Evolutionary conservation across 1,140 invertebrate genomes (phyloP).

Genomic region (Bombus soroeensis): DNA sequence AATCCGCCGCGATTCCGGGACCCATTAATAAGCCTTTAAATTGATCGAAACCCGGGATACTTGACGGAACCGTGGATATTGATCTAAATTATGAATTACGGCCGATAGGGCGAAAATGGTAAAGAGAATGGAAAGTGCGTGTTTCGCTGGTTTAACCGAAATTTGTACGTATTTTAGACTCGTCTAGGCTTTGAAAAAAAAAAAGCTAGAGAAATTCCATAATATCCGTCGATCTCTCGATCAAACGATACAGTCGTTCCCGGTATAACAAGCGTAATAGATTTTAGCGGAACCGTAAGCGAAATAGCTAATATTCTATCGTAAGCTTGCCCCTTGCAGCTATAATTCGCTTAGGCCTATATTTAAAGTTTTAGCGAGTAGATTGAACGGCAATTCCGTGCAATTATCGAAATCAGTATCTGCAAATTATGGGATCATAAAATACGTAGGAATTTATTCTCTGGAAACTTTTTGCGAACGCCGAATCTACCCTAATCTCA

Average conservation of each 20-base stretch:
- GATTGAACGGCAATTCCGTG: neutral
- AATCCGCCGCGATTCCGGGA: slow-evolving; percentile 31
- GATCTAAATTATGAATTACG: slow-evolving; percentile 59
- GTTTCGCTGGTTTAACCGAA: slow-evolving; percentile 11
- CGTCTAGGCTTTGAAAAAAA: no score
- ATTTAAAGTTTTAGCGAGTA: slow-evolving; percentile 4
- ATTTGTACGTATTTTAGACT: neutral
- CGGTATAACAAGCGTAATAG: neutral
- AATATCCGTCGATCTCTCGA: no score
- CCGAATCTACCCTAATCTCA: neutral
- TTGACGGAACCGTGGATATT: slow-evolving; percentile 56
- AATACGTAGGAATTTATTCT: neutral
- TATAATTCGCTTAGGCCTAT: neutral
- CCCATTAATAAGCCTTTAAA: slow-evolving; percentile 61
- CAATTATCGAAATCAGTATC: slow-evolving; percentile 17
- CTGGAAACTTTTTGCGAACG: neutral
- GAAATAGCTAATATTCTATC: neutral
- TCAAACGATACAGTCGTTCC: no score
- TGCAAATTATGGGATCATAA: slow-evolving; percentile 6
- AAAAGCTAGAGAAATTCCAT: no score
- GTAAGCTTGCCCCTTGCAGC: neutral
- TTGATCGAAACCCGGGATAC: slow-evolving; percentile 36
- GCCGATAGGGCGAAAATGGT: neutral
- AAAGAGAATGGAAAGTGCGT: slow-evolving; percentile 6
- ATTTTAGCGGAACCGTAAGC: neutral